Percentiles rank a stretch among this genome's conserved stretches.
Conservation (phyloP, 1,140 invertebrate species). For the Drosophila ohnishii region DNA sequence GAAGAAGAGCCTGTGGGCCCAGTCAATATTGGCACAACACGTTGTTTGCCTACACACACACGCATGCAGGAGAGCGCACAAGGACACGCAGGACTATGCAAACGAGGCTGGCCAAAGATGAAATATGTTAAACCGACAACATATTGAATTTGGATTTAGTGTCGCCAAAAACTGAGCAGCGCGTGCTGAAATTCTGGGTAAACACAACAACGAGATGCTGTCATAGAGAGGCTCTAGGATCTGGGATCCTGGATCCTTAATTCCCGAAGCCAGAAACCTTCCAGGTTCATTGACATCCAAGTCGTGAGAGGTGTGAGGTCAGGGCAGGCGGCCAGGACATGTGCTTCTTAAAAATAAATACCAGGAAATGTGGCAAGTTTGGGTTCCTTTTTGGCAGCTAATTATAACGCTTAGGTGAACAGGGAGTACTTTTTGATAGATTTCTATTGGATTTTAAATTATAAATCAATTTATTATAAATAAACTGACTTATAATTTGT, state of each 20-base stretch:
- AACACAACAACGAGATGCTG: constrained; percentile 45
- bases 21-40: constrained; percentile 70
- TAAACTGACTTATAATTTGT: background rate
- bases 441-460: background rate
- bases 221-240: constrained; percentile 33
- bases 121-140: constrained; percentile 77
- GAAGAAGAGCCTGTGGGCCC: constrained; percentile 51
- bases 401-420: constrained; percentile 12
- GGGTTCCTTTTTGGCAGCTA: background rate
- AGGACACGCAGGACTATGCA: constrained; percentile 42
- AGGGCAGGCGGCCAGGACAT: background rate
- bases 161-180: constrained; percentile 40
- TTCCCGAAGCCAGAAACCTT: background rate
- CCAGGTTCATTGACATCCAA: constrained; percentile 64
- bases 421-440: background rate
- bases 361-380: constrained; percentile 8
- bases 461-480: background rate
- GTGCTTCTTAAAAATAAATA: constrained; percentile 15
- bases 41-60: constrained; percentile 54
- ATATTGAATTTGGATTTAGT: constrained; percentile 79
- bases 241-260: background rate
- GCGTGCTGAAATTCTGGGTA: constrained; percentile 33
- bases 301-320: background rate
- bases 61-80: background rate
- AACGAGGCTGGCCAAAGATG: constrained; percentile 49